Evolutionary conservation across 2,797 vertebrate genomes (phyloP).

Genomic region (Helicolenus hilgendorfi): DNA sequence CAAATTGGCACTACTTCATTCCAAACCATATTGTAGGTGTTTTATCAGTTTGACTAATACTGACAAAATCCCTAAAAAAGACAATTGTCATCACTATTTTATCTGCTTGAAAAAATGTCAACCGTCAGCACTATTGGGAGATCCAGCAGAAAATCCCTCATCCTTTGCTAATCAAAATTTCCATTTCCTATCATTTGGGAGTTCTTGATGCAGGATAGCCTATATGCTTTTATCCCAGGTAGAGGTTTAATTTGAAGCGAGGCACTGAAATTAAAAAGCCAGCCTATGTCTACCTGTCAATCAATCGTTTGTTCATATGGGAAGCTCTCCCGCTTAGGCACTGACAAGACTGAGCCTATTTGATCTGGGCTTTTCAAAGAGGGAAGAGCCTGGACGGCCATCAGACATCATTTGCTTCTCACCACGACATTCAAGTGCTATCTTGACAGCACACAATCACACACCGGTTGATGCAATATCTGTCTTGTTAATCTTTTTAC

Average conservation of each 20-base stretch:
- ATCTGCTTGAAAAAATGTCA: constrained; percentile 82
- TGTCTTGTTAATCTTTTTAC: constrained; percentile 82
- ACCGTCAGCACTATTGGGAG: constrained; percentile 87
- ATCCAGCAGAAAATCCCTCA: constrained; percentile 83
- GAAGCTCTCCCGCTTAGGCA: constrained; percentile 66
- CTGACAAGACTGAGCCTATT: constrained; percentile 90
- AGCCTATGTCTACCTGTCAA: constrained; percentile 92
- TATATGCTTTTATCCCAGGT: constrained; percentile 91
- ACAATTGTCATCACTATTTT: constrained; percentile 91
- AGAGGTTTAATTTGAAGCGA: constrained; percentile 94
- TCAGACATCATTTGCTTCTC: constrained; percentile 91
- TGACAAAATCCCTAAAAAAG: constrained; percentile 82
- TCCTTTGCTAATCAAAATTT: constrained; percentile 87
- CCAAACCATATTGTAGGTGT: constrained; percentile 31
- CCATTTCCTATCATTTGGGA: constrained; percentile 85
- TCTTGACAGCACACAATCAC: constrained; percentile 86
- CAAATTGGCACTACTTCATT: constrained; percentile 40
- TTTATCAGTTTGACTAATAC: constrained; percentile 79
- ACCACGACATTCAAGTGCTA: constrained; percentile 82
- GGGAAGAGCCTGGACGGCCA: constrained; percentile 83
- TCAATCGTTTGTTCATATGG: constrained; percentile 88
- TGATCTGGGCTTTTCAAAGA: constrained; percentile 91
- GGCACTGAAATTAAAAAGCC: constrained; percentile 92
- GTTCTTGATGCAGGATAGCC: constrained; percentile 82
- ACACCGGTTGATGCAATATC: constrained; percentile 83